Percentiles rank a stretch among this genome's conserved stretches.
Evolutionary conservation across 2,888 invertebrate species (phyloP).

Genomic region (Sycophila texana): DNA sequence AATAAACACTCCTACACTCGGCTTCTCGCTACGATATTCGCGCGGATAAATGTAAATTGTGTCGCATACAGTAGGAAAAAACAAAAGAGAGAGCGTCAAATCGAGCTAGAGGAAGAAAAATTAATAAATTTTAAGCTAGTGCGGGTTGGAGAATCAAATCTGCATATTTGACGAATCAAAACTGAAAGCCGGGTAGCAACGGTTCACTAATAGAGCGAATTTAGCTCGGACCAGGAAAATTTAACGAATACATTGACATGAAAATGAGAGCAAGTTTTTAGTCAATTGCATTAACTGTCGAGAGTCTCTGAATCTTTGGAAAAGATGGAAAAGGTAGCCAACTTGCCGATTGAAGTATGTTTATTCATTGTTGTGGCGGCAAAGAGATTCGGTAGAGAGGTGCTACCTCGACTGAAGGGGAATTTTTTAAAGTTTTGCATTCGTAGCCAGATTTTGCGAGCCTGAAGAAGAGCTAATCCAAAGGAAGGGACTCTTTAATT

Average conservation of each 20-base stretch:
- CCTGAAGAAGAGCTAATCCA: background rate
- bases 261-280: conserved; percentile 43
- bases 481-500: conserved; percentile 22
- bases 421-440: conserved; percentile 50
- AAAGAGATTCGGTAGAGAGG: background rate
- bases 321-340: background rate
- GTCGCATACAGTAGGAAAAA: background rate
- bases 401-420: background rate
- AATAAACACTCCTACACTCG: background rate
- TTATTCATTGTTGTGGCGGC: conserved; percentile 32
- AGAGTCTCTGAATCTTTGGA: background rate
- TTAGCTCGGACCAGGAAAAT: background rate
- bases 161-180: conserved; percentile 42
- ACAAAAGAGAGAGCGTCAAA: background rate
- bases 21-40: background rate
- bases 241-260: conserved; percentile 37
- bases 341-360: conserved; percentile 3
- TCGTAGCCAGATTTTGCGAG: conserved; percentile 58
- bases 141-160: conserved; percentile 31
- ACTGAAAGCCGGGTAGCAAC: conserved; percentile 1
- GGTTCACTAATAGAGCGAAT: conserved; percentile 35
- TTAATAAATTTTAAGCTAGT: conserved; percentile 33
- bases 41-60: conserved; percentile 26
- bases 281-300: conserved; percentile 43
- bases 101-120: background rate